A percentile compares a stretch with the other conserved stretches of the same genome.
phyloP scores from a whole-genome alignment of 2,888 invertebrate genomes.

The Ptychoptera albimana region DNA sequence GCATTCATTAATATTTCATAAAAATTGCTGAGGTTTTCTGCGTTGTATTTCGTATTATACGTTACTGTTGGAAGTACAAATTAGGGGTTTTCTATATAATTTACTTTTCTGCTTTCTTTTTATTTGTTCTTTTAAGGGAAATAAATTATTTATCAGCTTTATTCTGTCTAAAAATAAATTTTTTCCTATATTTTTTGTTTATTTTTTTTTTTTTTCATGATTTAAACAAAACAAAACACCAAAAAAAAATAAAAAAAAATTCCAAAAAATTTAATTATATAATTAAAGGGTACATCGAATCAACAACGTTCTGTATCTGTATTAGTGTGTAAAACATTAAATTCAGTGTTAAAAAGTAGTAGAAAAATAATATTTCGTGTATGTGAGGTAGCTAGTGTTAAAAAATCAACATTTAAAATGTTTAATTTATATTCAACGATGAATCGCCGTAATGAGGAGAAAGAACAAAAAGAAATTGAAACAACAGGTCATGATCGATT shows the following conservation, averaged over 20 bases:
- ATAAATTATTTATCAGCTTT: too few relatives aligned
- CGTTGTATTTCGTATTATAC: too few relatives aligned
- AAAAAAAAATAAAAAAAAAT: constrained; percentile 1
- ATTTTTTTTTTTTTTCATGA: too few relatives aligned
- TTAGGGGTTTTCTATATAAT: too few relatives aligned
- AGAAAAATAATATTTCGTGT: constrained; percentile 31
- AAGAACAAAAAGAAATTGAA: constrained; percentile 37
- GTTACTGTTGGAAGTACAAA: too few relatives aligned
- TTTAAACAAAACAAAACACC: not conserved
- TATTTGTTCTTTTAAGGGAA: too few relatives aligned
- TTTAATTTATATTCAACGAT: constrained; percentile 62
- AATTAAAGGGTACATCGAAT: constrained; percentile 10
- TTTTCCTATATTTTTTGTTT: too few relatives aligned
- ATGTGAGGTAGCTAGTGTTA: constrained; percentile 30
- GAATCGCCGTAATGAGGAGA: constrained; percentile 38
- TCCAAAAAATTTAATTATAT: not conserved
- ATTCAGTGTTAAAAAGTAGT: constrained; percentile 31
- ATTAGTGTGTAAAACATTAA: constrained; percentile 30
- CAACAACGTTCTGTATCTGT: constrained; percentile 24
- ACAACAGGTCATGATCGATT: constrained; percentile 71
- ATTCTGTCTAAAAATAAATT: too few relatives aligned
- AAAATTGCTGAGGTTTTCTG: too few relatives aligned
- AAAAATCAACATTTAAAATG: constrained; percentile 38
- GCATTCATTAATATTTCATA: too few relatives aligned
- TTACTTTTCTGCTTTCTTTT: too few relatives aligned